Evolutionary conservation across 2,888 invertebrate genomes (phyloP).

Genomic region (Lasioglossum oenotherae): DNA sequence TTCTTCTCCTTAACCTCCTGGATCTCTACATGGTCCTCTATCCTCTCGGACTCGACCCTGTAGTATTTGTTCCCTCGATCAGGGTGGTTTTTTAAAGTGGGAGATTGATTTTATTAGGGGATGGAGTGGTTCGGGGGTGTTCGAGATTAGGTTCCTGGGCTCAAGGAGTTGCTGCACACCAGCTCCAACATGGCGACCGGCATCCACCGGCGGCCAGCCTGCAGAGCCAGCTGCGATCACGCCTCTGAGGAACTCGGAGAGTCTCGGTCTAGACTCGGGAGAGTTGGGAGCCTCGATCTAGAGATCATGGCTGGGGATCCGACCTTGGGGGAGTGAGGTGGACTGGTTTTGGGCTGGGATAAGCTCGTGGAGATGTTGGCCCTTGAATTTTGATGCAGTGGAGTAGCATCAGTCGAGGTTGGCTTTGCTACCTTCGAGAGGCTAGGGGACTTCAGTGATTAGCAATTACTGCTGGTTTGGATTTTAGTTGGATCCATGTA

Average conservation of each 20-base stretch:
- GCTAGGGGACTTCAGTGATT: not conserved
- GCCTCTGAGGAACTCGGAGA: not conserved
- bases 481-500: not conserved
- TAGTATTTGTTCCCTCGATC: not conserved
- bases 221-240: constrained; percentile 49
- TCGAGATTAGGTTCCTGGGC: constrained; percentile 70
- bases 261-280: not conserved
- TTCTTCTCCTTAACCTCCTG: constrained; percentile 39
- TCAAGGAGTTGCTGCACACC: constrained; percentile 79
- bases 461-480: not conserved
- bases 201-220: constrained; percentile 43
- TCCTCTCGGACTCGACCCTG: not conserved
- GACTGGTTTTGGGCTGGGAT: not conserved
- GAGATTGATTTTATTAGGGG: not conserved
- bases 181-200: constrained; percentile 74
- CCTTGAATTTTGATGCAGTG: not conserved
- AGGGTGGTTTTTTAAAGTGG: not conserved
- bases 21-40: constrained; percentile 57
- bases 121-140: not conserved
- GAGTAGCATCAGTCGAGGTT: not conserved
- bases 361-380: not conserved
- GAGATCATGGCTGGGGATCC: constrained; percentile 3
- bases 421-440: not conserved
- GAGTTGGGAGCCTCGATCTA: not conserved
- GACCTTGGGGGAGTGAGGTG: not conserved